Evolutionary conservation across 2,797 vertebrate species (phyloP).

Genomic region (Potorous gilbertii): DNA sequence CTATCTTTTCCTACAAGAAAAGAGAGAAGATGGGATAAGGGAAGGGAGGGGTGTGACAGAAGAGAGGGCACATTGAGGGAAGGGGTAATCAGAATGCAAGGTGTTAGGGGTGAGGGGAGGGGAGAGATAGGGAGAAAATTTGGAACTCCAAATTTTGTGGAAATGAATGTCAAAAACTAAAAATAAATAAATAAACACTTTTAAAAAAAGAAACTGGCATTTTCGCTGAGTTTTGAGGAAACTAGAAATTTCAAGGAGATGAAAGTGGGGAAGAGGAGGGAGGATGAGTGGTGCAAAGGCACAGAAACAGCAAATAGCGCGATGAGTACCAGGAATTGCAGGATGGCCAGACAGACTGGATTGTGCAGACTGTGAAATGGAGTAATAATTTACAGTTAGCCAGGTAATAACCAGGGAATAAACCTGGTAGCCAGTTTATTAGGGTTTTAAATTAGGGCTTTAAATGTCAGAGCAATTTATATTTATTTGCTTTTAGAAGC

Average conservation of each 20-base stretch:
- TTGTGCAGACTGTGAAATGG: not conserved
- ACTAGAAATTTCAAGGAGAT: not conserved
- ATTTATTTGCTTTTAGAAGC: not conserved
- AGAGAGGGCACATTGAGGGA: no score
- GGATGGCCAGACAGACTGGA: not conserved
- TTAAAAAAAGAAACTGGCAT: not conserved
- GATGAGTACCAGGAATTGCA: not conserved
- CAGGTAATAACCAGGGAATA: not conserved
- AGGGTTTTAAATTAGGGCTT: not conserved
- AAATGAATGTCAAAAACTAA: no score
- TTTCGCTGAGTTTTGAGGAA: not conserved
- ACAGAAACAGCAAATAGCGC: not conserved
- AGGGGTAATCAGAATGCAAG: no score
- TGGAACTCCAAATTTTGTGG: no score
- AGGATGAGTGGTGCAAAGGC: not conserved
- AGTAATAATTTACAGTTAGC: not conserved
- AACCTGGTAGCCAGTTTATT: not conserved
- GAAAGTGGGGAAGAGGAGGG: not conserved
- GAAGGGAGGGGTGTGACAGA: no score
- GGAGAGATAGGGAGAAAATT: no score
- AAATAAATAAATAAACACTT: no score
- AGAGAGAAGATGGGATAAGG: no score
- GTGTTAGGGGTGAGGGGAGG: no score
- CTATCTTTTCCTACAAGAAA: no score
- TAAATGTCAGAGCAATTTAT: not conserved